Conservation (phyloP, 2,113 vertebrate species). For the Istiophorus platypterus region DNA sequence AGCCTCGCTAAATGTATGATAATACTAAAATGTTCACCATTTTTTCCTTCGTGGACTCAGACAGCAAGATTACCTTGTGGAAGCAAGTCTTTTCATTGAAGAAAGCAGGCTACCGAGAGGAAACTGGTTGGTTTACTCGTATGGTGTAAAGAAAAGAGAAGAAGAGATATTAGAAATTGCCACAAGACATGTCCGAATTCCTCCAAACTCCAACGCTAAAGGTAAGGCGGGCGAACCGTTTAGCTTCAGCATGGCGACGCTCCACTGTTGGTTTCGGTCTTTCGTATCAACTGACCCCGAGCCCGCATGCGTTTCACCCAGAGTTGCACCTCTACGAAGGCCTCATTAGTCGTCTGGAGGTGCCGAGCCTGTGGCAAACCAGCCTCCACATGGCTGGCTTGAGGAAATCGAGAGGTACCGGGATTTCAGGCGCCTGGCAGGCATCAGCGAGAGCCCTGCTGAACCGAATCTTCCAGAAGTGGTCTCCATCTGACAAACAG, state of each 20-base stretch:
- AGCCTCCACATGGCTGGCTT: accelerated
- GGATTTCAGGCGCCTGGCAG: conserved; percentile 56
- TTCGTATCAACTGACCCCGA: not conserved
- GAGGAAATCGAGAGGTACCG: not conserved
- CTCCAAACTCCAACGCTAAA: not conserved
- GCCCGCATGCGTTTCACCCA: conserved; percentile 27
- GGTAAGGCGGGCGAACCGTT: conserved; percentile 42
- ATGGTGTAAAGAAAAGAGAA: conserved; percentile 48
- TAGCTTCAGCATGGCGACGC: not conserved
- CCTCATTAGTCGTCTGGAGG: conserved; percentile 22
- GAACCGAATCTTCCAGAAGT: conserved; percentile 69
- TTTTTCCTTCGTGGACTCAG: conserved; percentile 36
- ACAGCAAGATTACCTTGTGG: conserved; percentile 59
- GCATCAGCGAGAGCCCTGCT: conserved; percentile 62
- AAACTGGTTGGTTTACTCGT: accelerated
- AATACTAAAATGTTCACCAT: not conserved
- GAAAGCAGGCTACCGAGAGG: accelerated
- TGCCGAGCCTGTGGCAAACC: accelerated
- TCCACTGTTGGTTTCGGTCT: not conserved
- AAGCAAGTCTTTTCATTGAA: conserved; percentile 61
- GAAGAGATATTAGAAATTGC: not conserved
- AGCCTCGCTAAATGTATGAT: not conserved
- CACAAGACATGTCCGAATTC: accelerated
- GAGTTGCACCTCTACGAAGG: conserved; percentile 80
- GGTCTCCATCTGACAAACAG: conserved; percentile 56